Conservation (phyloP, 2,888 invertebrate genomes). For the Rapana venosa region DNA sequence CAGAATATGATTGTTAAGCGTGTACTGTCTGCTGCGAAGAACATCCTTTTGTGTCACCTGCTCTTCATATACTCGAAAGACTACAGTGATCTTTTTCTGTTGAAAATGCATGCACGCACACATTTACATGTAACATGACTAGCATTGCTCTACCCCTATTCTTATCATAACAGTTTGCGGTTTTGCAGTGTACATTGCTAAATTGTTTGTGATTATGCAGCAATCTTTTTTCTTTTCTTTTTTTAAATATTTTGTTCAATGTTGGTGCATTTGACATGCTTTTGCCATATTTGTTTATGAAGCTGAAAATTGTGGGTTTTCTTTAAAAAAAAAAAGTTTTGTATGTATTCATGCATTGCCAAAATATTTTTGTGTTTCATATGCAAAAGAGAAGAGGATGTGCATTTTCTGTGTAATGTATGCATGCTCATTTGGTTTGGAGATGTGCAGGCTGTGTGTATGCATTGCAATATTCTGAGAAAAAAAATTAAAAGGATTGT, state of each 20-base stretch:
- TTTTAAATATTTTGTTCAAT: background rate
- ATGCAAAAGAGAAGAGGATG: background rate
- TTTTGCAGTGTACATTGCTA: slow-evolving; percentile 13
- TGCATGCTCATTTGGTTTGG: background rate
- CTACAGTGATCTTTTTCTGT: background rate
- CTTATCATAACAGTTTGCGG: background rate
- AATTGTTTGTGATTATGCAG: background rate
- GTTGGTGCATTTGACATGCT: background rate
- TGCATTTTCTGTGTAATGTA: background rate
- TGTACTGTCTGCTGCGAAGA: background rate
- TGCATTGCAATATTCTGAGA: background rate
- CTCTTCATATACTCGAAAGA: background rate
- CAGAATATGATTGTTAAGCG: too few species aligned
- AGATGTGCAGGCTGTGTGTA: background rate
- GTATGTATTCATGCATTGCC: background rate
- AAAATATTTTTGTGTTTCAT: background rate
- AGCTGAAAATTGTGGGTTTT: background rate
- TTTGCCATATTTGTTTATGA: background rate
- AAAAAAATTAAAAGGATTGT: background rate
- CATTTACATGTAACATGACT: background rate
- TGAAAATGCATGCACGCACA: background rate
- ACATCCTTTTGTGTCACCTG: background rate
- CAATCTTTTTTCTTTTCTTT: background rate
- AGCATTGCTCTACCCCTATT: background rate
- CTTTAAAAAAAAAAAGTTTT: background rate